Conservation (phyloP, 2,888 invertebrate species). For the Volucella inanis region DNA sequence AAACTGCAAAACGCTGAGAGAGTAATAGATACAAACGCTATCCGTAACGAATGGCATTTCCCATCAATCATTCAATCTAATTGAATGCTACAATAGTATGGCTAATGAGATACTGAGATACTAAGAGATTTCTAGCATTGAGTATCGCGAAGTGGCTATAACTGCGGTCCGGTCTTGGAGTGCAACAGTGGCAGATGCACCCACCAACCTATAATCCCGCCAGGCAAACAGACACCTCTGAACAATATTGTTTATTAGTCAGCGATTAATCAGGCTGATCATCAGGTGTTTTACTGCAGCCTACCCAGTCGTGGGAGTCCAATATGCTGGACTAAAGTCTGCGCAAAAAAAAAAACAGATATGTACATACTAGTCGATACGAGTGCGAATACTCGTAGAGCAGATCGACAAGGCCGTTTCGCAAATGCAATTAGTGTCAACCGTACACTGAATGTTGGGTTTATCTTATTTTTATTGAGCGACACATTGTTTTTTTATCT, state of each 20-base stretch:
- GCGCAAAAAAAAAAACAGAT: not conserved
- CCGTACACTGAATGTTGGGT: conserved; percentile 25
- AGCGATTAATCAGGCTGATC: conserved; percentile 66
- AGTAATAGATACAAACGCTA: conserved; percentile 51
- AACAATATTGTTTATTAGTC: conserved; percentile 69
- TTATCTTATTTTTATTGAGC: conserved; percentile 23
- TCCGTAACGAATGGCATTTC: conserved; percentile 58
- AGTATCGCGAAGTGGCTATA: conserved; percentile 16
- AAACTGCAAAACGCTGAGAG: conserved; percentile 48
- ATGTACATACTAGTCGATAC: not conserved
- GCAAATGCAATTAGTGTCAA: conserved; percentile 60
- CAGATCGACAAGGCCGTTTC: conserved; percentile 61
- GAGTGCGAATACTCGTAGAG: conserved; percentile 5
- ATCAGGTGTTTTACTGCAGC: conserved; percentile 15
- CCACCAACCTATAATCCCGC: conserved; percentile 53
- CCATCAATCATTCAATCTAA: conserved; percentile 74
- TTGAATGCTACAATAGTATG: conserved; percentile 62
- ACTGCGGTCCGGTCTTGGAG: conserved; percentile 39
- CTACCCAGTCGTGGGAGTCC: conserved; percentile 43
- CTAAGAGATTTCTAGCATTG: conserved; percentile 23
- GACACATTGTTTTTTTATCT: conserved; percentile 23
- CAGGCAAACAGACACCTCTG: conserved; percentile 57
- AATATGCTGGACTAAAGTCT: conserved; percentile 36
- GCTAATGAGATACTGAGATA: conserved; percentile 16
- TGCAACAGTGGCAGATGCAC: conserved; percentile 66